Base-by-base conservation (phyloP, 2,113 vertebrate genomes). In the Poeciliopsis prolifica region DNA sequence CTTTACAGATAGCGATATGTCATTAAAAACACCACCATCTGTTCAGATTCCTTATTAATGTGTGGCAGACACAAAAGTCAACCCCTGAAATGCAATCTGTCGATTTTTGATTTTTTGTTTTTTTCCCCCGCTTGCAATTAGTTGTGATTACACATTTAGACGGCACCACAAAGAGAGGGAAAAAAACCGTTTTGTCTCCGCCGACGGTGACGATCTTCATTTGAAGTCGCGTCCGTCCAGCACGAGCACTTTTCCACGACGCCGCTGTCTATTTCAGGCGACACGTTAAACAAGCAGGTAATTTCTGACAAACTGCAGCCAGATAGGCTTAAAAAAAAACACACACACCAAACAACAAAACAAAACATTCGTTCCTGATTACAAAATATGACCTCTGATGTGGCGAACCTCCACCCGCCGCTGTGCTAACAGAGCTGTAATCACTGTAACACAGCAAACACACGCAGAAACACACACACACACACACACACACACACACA, bases 11-110 rank as follows among this genome's bases (percentile, higher is more conserved):
- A 90, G 85, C 83, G 89, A 93, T 91, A 92, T 92, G 88, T 88
- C 91, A 90, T 92, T 87, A 91, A 92, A 92, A 90, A 83, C 87
- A 84, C 85, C 13, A n/a, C 92, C 91, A 92, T 92, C 90, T 91
- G 89, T 84, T 90, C 86, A 58, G 28, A 86, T 84, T 90, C 74
- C 83, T 87, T 81, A 70, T 89, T 84, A 85, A 80, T 86, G 81
- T 79, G 83, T 72, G 78, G 76, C 77, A 84, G 77, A 81, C 24
- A 77, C 83, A 83, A 86, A 84, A 79, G 74, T 65, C 74, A 88
- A 85, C 70, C 68, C 68, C 67, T 84, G 71, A 84, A 88, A 87
- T 83, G 67, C 75, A 80, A 87, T 86, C 78, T 76, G 76, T 67
- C 68, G 73, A 78, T 82, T 86, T 87, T 73, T 76, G 82, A 51